These are phyloP conservation scores for Lagopus leucura DNA, from an alignment of 2,113 vertebrate species.

Conservation along the genomic window DNA sequence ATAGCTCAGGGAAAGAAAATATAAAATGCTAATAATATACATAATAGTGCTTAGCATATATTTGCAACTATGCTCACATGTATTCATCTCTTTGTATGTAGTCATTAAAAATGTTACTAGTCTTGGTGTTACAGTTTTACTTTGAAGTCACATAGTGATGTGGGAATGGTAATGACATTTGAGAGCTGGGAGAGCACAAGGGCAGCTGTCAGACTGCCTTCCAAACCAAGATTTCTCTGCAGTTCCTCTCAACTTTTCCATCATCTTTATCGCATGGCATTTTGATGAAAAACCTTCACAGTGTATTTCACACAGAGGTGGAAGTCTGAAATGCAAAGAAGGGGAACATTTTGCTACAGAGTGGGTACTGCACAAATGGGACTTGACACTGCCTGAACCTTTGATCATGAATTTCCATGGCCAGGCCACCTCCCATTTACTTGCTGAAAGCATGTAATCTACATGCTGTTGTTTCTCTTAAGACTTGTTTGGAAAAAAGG, in stretches of 20 bases:
- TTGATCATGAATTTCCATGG: background rate
- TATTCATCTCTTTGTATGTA: background rate
- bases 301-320: background rate
- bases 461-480: background rate
- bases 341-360: background rate
- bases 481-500: background rate
- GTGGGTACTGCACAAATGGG: background rate
- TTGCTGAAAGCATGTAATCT: background rate
- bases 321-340: conserved; percentile 28
- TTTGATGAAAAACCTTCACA: background rate
- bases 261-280: background rate
- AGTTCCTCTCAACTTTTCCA: background rate
- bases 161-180: background rate
- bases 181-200: background rate
- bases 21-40: background rate
- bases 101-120: background rate
- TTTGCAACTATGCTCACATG: background rate
- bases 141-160: background rate
- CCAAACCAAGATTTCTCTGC: background rate
- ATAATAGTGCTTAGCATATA: background rate
- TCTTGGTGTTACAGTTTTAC: background rate
- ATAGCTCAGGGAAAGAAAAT: background rate
- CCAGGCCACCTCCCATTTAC: background rate
- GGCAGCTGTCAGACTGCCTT: background rate
- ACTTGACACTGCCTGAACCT: conserved; percentile 11